Percentiles rank a stretch among this genome's conserved stretches.
These are phyloP conservation scores for Drosophila nasuta DNA, from an alignment of 1,140 invertebrate genomes.

Conservation along the genomic window DNA sequence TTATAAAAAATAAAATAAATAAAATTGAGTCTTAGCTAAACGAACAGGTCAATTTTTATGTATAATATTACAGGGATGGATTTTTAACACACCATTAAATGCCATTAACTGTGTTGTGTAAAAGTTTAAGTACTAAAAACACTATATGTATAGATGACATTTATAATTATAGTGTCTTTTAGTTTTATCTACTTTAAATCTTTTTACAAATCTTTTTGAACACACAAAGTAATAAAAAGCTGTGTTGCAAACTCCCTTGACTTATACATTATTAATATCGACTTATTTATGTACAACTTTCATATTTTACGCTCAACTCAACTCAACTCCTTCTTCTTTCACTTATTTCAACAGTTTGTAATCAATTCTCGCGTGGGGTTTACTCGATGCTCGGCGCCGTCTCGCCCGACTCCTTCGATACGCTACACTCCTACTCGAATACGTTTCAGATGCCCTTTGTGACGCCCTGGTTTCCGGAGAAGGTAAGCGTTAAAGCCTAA, in stretches of 20 bases:
- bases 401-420: conserved; percentile 96
- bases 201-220: neutral
- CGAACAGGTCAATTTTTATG: no score
- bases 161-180: no score
- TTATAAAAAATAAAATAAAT: no score
- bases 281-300: conserved; percentile 3
- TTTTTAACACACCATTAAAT: neutral
- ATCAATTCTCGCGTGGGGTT: conserved; percentile 95
- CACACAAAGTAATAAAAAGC: neutral
- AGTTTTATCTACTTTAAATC: no score
- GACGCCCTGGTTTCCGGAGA: conserved; percentile 96
- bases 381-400: conserved; percentile 96
- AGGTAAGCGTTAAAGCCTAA: conserved; percentile 87
- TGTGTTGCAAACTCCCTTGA: neutral
- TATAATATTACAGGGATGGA: neutral
- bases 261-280: neutral
- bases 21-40: no score
- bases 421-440: conserved; percentile 97
- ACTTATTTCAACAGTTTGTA: conserved; percentile 91
- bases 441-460: conserved; percentile 98
- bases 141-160: no score
- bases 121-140: no score
- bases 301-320: conserved; percentile 1
- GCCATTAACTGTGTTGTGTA: no score
- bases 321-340: neutral